These are phyloP conservation scores for Yponomeuta malinellus DNA, from an alignment of 2,888 invertebrate species.

Conservation along the genomic window DNA sequence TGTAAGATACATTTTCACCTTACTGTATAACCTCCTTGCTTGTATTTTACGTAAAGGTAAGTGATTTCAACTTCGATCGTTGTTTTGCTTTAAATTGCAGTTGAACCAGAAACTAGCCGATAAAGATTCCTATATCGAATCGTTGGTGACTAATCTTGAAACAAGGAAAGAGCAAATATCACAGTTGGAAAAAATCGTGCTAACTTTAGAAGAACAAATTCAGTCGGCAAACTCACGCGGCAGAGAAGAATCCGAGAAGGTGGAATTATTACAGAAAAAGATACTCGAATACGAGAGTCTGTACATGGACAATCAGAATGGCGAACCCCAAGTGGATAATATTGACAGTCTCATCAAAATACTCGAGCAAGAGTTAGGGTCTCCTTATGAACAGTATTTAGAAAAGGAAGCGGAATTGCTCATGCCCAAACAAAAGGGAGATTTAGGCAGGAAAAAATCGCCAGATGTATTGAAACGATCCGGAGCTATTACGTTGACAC, in stretches of 20 bases:
- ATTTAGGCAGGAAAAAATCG: conserved; percentile 29
- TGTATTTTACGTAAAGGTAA: not conserved
- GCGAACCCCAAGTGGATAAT: conserved; percentile 41
- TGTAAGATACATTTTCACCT: conserved; percentile 31
- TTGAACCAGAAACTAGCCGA: conserved; percentile 43
- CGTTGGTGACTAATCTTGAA: conserved; percentile 40
- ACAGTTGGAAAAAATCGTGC: conserved; percentile 57
- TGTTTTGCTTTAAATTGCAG: conserved; percentile 30
- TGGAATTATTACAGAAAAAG: conserved; percentile 41
- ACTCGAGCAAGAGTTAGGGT: conserved; percentile 56
- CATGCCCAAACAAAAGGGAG: conserved; percentile 16
- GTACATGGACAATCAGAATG: conserved; percentile 32
- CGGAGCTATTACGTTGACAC: not conserved
- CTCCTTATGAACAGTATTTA: conserved; percentile 22
- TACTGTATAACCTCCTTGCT: not conserved
- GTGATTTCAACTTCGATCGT: not conserved
- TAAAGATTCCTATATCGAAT: conserved; percentile 52
- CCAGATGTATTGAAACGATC: conserved; percentile 23
- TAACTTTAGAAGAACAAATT: conserved; percentile 54
- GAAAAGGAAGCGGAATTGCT: conserved; percentile 21
- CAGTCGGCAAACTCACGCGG: conserved; percentile 31
- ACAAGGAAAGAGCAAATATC: conserved; percentile 33
- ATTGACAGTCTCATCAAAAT: conserved; percentile 57
- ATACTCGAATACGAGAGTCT: conserved; percentile 42
- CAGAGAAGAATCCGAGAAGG: conserved; percentile 47